Evolutionary conservation across 2,797 vertebrate species (phyloP).

Genomic region (Enteromius paludinosus): DNA sequence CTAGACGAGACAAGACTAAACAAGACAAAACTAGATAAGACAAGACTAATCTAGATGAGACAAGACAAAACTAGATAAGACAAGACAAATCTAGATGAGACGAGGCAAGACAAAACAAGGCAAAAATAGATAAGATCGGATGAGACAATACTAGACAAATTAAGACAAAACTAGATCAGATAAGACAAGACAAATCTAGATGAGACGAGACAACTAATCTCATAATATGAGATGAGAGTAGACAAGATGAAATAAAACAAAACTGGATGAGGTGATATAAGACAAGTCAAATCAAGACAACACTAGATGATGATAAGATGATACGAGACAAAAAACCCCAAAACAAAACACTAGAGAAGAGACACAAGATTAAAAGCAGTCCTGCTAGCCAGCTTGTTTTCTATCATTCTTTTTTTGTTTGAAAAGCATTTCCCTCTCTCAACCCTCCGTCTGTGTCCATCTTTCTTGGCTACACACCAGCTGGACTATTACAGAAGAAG

Average conservation of each 20-base stretch:
- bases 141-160: not conserved
- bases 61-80: not conserved
- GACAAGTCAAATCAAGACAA: not conserved
- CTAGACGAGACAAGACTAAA: not conserved
- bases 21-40: not conserved
- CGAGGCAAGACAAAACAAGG: fast-evolving
- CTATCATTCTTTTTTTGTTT: constrained; percentile 73
- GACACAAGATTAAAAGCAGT: not conserved
- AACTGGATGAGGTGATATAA: not conserved
- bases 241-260: not conserved
- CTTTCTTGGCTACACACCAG: constrained; percentile 6
- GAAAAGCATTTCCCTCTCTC: constrained; percentile 69
- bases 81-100: fast-evolving
- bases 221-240: fast-evolving
- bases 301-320: not conserved
- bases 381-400: constrained; percentile 54
- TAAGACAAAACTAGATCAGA: not conserved
- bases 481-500: constrained; percentile 18
- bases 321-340: not conserved
- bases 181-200: not conserved
- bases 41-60: not conserved
- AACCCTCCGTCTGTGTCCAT: constrained; percentile 42
- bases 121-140: not conserved
- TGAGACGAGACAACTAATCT: fast-evolving
- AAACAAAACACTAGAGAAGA: not conserved